Percentiles rank a stretch among this genome's conserved stretches.
These are phyloP conservation scores for Odontamblyopus lacepedii DNA, from an alignment of 2,797 vertebrate species.

Conservation along the genomic window DNA sequence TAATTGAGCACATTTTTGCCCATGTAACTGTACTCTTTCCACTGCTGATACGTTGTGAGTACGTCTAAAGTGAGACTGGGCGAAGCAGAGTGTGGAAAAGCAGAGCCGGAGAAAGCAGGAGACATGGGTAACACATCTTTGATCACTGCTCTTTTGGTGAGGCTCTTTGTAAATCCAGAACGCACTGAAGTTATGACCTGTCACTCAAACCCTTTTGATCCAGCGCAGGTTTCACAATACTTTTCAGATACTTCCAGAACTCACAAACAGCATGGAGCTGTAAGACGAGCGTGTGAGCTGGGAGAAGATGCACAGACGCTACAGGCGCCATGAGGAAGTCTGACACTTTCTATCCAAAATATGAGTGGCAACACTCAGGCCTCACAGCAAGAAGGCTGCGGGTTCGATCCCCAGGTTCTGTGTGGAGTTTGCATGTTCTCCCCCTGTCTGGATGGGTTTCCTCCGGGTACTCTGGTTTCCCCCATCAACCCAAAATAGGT, in stretches of 20 bases:
- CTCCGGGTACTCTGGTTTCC: too few relatives aligned
- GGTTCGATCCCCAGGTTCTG: too few relatives aligned
- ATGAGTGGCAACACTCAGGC: too few relatives aligned
- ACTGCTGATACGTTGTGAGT: background rate
- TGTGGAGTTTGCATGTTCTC: too few relatives aligned
- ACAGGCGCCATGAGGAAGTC: background rate
- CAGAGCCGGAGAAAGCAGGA: background rate
- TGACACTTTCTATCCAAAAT: background rate
- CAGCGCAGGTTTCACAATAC: background rate
- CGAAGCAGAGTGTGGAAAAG: constrained; percentile 27
- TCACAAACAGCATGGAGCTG: background rate
- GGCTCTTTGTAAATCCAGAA: background rate
- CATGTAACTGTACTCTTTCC: too few relatives aligned
- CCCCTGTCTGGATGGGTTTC: too few relatives aligned
- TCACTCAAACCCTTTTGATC: constrained; percentile 3
- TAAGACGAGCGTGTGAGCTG: background rate
- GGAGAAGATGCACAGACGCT: background rate
- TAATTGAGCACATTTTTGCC: too few relatives aligned
- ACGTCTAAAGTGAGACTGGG: constrained; percentile 19
- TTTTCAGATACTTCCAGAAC: background rate
- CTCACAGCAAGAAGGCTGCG: too few relatives aligned
- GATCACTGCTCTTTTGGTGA: constrained; percentile 1
- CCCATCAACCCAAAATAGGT: too few relatives aligned
- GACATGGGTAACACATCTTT: constrained; percentile 1
- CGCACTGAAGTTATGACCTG: background rate